Percentiles rank a stretch among this genome's conserved stretches.
These are phyloP conservation scores for Lithophane semibrunnea DNA, from an alignment of 2,888 invertebrate genomes.

Conservation along the genomic window DNA sequence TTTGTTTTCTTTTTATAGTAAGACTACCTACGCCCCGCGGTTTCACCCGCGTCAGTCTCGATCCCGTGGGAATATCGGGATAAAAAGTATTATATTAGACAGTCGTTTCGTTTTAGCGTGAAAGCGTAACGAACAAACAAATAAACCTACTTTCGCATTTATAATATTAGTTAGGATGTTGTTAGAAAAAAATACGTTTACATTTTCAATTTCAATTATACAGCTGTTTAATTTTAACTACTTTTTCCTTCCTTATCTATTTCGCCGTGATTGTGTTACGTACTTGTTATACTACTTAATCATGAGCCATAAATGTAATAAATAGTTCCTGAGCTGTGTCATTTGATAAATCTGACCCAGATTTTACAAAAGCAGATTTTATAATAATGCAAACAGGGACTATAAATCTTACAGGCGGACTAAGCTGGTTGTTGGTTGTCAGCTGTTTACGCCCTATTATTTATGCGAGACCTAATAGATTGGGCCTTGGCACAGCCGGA, in stretches of 20 bases:
- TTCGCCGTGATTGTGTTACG: conserved; percentile 3
- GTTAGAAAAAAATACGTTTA: not conserved
- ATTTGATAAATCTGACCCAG: not conserved
- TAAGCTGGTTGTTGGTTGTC: conserved; percentile 7
- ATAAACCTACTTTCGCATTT: too few relatives aligned
- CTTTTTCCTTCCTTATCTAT: not conserved
- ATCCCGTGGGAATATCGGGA: too few relatives aligned
- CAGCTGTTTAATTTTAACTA: not conserved
- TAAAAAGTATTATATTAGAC: too few relatives aligned
- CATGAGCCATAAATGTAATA: not conserved
- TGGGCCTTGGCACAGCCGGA: conserved; percentile 41
- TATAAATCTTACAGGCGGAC: conserved; percentile 4
- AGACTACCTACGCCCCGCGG: too few relatives aligned
- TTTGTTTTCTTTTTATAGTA: too few relatives aligned
- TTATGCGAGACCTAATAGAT: conserved; percentile 38
- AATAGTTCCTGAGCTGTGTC: not conserved
- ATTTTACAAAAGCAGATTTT: not conserved
- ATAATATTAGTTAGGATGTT: too few relatives aligned
- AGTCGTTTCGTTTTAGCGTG: too few relatives aligned
- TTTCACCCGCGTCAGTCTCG: too few relatives aligned
- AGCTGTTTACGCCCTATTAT: conserved; percentile 19
- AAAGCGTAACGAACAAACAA: too few relatives aligned
- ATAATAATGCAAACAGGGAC: not conserved
- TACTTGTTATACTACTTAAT: not conserved
- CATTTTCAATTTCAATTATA: not conserved